Conservation (phyloP, 2,888 invertebrate genomes). For the Tetragnatha montana region DNA sequence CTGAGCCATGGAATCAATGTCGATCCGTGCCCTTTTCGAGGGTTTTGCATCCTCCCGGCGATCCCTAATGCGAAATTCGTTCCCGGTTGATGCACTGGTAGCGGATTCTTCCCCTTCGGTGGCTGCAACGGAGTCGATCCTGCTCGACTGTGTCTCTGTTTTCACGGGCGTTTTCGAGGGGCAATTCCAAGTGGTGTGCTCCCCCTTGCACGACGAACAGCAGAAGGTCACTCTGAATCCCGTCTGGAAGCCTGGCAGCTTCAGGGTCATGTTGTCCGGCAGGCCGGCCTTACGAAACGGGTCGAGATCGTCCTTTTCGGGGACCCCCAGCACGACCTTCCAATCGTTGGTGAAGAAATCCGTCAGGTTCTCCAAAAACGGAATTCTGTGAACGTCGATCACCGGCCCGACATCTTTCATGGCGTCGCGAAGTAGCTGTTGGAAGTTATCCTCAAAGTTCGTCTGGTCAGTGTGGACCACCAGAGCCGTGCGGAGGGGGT, state of each 20-base stretch:
- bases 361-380: neutral
- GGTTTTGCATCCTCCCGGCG: neutral
- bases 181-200: slow-evolving; percentile 2
- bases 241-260: neutral
- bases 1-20: neutral
- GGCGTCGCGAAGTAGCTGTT: neutral
- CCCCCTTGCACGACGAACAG: neutral
- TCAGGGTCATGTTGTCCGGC: neutral
- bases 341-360: slow-evolving; percentile 14
- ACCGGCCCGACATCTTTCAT: neutral
- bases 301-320: slow-evolving; percentile 31
- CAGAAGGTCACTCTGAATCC: neutral
- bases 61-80: slow-evolving; percentile 10
- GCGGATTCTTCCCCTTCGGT: neutral
- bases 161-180: neutral
- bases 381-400: neutral
- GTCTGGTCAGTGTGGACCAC: neutral
- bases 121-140: neutral
- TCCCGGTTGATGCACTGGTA: neutral
- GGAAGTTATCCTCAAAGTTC: neutral
- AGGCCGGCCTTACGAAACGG: slow-evolving; percentile 17
- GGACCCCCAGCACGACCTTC: slow-evolving; percentile 21
- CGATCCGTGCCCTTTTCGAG: neutral
- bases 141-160: neutral
- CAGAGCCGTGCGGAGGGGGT: slow-evolving; percentile 16